Base-by-base conservation (phyloP, 2,888 invertebrate genomes). In the Leptinotarsa rubiginosa region DNA sequence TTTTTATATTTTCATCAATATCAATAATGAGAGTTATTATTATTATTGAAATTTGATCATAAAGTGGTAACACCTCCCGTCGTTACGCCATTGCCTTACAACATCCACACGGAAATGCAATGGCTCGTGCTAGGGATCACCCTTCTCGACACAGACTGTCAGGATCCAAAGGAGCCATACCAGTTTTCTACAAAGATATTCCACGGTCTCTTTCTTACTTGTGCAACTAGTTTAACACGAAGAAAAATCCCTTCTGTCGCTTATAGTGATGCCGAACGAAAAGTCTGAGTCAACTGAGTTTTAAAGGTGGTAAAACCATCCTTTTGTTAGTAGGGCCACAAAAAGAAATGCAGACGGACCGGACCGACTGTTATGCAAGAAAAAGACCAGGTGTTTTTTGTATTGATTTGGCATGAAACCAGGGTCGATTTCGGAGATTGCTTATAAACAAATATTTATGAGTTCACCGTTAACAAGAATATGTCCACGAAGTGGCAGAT, bases 351-450 rank as follows among this genome's bases (percentile, higher is more conserved):
- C 84, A 82, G 82, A 80, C 83, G 81, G 82, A 80, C 82, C 83
- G 81, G 82, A 80, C 82, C 78, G 81, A 83, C 83, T 83, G 84
- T 85, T 84, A 80, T 83, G 84, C 81, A 84, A 84, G 85, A 83
- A 84, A 83, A 76, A 77, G 83, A 78, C 86, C 86, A 86, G 86
- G 86, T 86, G 86, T 85, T 85, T 86, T 85, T 85, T 74, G 82
- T 85, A 85, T 84, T 81, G 85, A 85, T 86, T 85, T 85, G 83
- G 83, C 83, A 84, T 83, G 83, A 31, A 18, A 22, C 25, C 71
- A 75, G 73, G 69, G 50, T 66, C 56, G 75, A 70, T 52, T 69
- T 47, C 20, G 65, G 69, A 62, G 25, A 52, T 65, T 59, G 62
- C 41, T 62, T 15, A n/a, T 62, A 62, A 62, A 62, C 41, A 62